phyloP scores from a whole-genome alignment of 92 coral and sea anemone species.

The Blastomussa wellsi region DNA sequence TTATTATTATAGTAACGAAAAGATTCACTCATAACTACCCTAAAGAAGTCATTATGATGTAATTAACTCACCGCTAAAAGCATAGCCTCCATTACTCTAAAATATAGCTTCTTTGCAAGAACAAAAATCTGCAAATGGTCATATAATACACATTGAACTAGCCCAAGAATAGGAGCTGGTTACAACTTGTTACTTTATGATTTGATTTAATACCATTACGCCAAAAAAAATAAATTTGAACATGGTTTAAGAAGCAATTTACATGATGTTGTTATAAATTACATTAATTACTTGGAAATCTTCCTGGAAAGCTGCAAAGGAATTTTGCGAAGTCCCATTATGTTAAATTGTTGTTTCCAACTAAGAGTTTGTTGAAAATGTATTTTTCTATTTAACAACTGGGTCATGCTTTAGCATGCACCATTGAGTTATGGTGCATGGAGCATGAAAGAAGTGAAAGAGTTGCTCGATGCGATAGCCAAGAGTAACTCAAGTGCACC shows the following conservation, averaged over 20 bases:
- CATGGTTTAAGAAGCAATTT: not conserved
- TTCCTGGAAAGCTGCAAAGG: not conserved
- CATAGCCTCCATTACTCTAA: slow-evolving; percentile 57
- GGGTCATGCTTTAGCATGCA: too few species aligned
- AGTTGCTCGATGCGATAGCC: too few species aligned
- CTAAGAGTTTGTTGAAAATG: not conserved
- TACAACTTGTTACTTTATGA: too few species aligned
- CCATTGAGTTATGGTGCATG: too few species aligned
- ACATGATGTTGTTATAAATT: not conserved
- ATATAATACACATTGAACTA: not conserved
- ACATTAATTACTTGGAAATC: not conserved
- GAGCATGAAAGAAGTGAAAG: too few species aligned
- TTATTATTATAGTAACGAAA: too few species aligned
- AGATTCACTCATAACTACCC: too few species aligned
- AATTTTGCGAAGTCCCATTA: not conserved
- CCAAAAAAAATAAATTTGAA: not conserved
- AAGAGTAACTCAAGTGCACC: too few species aligned
- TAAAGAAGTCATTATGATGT: not conserved
- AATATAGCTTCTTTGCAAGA: slow-evolving; percentile 36
- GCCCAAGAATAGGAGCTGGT: not conserved
- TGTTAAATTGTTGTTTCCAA: not conserved
- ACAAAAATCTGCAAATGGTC: slow-evolving; percentile 26
- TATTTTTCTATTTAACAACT: too few species aligned
- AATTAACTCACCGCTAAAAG: slow-evolving; percentile 34
- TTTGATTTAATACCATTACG: not conserved